Conservation (phyloP, 2,113 vertebrate species). For the Sapajus apella region DNA sequence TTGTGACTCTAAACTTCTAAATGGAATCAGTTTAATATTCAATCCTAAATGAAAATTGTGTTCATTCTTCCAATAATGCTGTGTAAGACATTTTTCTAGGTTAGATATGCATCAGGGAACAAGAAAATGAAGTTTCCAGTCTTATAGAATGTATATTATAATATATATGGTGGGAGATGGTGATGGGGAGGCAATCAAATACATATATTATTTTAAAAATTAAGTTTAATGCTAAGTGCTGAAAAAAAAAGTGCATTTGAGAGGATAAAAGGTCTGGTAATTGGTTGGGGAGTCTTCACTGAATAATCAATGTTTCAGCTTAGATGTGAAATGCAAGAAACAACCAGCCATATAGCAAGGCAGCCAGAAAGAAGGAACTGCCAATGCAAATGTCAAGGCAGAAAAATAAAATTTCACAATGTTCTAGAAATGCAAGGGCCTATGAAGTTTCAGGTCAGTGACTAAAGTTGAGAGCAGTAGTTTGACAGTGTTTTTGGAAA, state of each 20-base stretch:
- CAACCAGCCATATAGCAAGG: not conserved
- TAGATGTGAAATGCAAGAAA: not conserved
- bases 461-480: not conserved
- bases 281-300: not conserved
- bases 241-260: not conserved
- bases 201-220: not conserved
- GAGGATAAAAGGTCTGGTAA: not conserved
- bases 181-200: not conserved
- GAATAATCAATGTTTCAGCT: not conserved
- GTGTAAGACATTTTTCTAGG: not conserved
- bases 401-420: not conserved
- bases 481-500: not conserved
- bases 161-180: not conserved
- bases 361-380: not conserved
- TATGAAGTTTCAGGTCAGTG: not conserved
- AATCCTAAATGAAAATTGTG: not conserved
- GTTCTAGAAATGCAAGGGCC: not conserved
- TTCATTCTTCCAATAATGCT: not conserved
- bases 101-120: not conserved
- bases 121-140: not conserved
- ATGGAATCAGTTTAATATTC: not conserved
- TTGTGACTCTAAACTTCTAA: constrained; percentile 6
- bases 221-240: not conserved
- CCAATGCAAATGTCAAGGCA: not conserved
- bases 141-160: not conserved